Base-by-base conservation (phyloP, 2,113 vertebrate genomes). In the Stigmatopora argus region DNA sequence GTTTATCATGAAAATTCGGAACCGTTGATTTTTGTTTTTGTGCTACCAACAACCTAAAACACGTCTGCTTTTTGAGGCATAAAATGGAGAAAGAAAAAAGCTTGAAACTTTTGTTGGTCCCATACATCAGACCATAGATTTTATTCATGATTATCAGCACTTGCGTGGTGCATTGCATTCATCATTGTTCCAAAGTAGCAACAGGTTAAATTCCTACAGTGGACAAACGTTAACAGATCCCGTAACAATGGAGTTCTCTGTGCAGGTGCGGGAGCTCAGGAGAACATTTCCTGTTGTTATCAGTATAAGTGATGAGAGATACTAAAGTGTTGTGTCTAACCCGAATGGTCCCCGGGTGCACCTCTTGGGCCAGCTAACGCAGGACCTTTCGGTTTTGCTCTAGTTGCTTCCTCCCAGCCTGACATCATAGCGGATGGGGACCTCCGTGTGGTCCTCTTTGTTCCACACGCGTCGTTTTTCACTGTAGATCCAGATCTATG, bases 301-400 rank as follows among this genome's bases (percentile, higher is more conserved):
- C 79, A 73, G 65, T 11, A 0, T 26, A 68, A 62, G 72, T 73
- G 86, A 82, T 38, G 75, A 89, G 49, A 0, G 78, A 85, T 46
- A 72, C 49, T 75, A 84, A 79, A 75, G 31, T 66, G 82, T 84
- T 80, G 82, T 86, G 86, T 85, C 83, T 89, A 75, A 83, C 78
- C 64, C 62, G 80, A 79, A 64, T 69, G 59, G 74, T 44, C 71
- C 62, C 49, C 5, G 0, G 19, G 11, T 57, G 18, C 38, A 41
- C 65, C 64, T 15, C 23, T 44, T 66, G 63, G 44, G 52, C 47
- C 69, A 66, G 47, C 70, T 17, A 58, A 59, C 38, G 66, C 61
- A 84, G 84, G 85, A 85, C 81, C 65, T 78, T 23, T 41, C 66
- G 74, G 61, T 71, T 79, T 74, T 75, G 74, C 70, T 73, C 66